Evolutionary conservation across 2,888 invertebrate species (phyloP).

Genomic region (Cerastis rubricosa): DNA sequence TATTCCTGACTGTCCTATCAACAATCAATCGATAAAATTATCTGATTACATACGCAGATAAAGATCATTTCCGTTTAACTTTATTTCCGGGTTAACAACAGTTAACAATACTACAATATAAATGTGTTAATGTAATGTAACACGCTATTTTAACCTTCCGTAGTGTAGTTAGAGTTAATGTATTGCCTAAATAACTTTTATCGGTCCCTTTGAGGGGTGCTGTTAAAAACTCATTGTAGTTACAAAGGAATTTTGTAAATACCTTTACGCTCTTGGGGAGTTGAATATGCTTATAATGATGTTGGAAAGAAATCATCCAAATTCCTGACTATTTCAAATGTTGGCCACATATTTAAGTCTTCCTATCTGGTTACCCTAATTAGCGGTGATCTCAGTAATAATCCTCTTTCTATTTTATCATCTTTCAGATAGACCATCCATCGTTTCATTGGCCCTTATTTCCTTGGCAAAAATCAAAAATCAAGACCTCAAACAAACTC

Average conservation of each 20-base stretch:
- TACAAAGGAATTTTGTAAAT: conserved; percentile 28
- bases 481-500: conserved; percentile 1
- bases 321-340: too few relatives aligned
- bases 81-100: conserved; percentile 26
- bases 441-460: background rate
- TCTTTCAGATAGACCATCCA: background rate
- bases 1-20: background rate
- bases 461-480: conserved; percentile 13
- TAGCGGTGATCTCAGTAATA: background rate
- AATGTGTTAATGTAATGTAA: conserved; percentile 59
- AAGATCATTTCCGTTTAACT: conserved; percentile 17
- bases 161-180: conserved; percentile 36
- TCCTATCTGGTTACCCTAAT: too few relatives aligned
- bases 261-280: background rate
- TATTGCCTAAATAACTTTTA: conserved; percentile 51
- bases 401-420: background rate
- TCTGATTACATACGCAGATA: conserved; percentile 4
- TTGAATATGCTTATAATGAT: background rate
- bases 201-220: conserved; percentile 31
- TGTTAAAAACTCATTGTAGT: conserved; percentile 29
- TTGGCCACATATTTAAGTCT: too few relatives aligned
- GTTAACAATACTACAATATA: conserved; percentile 42
- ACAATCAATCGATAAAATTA: background rate
- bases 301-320: background rate
- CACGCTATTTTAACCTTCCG: conserved; percentile 55